A percentile compares a stretch with the other conserved stretches of the same genome.
These are phyloP conservation scores for Noctua janthe DNA, from an alignment of 2,888 invertebrate genomes.

Conservation along the genomic window DNA sequence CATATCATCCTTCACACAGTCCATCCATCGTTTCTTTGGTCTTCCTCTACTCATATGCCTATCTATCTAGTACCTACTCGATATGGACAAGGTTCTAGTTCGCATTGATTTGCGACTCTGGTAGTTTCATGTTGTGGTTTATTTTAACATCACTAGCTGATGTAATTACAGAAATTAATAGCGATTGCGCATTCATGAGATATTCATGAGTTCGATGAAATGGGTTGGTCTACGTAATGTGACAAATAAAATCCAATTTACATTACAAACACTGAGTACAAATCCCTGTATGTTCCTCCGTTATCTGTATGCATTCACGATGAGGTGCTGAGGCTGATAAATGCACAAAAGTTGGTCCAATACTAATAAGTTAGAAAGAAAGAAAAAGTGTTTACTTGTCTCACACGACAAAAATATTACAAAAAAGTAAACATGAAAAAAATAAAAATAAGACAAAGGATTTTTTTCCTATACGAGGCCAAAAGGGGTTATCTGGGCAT, in stretches of 20 bases:
- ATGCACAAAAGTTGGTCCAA: slow-evolving; percentile 8
- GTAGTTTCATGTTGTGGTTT: not conserved
- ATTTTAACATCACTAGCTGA: not conserved
- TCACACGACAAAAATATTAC: no score
- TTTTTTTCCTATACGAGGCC: no score
- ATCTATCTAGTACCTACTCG: not conserved
- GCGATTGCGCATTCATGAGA: not conserved
- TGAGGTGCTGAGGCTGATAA: not conserved
- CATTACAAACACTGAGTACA: slow-evolving; percentile 21
- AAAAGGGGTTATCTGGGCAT: no score
- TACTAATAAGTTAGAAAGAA: not conserved
- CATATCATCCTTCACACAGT: not conserved
- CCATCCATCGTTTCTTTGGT: not conserved
- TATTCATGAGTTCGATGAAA: not conserved
- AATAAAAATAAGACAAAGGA: no score
- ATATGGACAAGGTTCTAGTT: no score
- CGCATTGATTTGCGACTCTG: not conserved
- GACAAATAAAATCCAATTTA: slow-evolving; percentile 21
- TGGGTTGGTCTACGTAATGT: not conserved
- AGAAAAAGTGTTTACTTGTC: no score
- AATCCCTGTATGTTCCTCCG: slow-evolving; percentile 10
- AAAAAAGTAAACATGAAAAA: no score
- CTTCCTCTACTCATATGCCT: not conserved
- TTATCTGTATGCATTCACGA: slow-evolving; percentile 14
- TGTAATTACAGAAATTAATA: not conserved